A percentile compares a stretch with the other conserved stretches of the same genome.
These are phyloP conservation scores for Platorchestia sp. DNA, from an alignment of 1,140 invertebrate genomes.

Conservation along the genomic window DNA sequence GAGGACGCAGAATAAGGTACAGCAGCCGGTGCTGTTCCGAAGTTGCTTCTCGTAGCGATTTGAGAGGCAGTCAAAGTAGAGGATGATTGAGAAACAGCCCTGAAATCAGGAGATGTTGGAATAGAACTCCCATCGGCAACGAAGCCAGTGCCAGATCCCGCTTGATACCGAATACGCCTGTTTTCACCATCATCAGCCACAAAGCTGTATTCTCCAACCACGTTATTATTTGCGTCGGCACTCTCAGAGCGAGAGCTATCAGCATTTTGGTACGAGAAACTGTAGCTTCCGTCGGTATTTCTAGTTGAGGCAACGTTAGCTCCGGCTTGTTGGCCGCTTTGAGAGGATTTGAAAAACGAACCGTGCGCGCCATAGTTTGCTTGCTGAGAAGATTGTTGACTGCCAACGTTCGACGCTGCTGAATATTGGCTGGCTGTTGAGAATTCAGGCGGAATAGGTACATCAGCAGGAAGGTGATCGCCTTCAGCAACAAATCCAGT, in stretches of 20 bases:
- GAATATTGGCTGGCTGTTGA: neutral
- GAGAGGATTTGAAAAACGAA: neutral
- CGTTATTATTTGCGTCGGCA: conserved; percentile 68
- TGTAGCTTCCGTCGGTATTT: conserved; percentile 59
- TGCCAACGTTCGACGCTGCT: neutral
- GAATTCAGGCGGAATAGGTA: neutral
- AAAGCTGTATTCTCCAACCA: conserved; percentile 70
- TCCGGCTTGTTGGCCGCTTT: neutral
- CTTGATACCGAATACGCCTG: conserved; percentile 59
- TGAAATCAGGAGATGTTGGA: conserved; percentile 53
- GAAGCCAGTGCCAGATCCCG: conserved; percentile 61
- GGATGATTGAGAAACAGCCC: neutral
- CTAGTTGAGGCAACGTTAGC: neutral
- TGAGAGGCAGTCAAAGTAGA: neutral
- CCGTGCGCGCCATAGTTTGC: neutral
- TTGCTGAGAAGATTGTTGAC: neutral
- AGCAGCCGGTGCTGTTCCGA: neutral
- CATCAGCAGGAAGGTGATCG: conserved; percentile 36
- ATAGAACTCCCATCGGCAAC: conserved; percentile 61
- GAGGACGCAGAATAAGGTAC: neutral
- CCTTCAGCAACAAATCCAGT: conserved; percentile 58
- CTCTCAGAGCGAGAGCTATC: conserved; percentile 64
- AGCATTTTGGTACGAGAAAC: conserved; percentile 61
- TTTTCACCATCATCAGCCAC: conserved; percentile 67
- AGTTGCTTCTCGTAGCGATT: neutral